These are phyloP conservation scores for Campylomormyrus numenius DNA, from an alignment of 2,113 vertebrate species.

Conservation along the genomic window DNA sequence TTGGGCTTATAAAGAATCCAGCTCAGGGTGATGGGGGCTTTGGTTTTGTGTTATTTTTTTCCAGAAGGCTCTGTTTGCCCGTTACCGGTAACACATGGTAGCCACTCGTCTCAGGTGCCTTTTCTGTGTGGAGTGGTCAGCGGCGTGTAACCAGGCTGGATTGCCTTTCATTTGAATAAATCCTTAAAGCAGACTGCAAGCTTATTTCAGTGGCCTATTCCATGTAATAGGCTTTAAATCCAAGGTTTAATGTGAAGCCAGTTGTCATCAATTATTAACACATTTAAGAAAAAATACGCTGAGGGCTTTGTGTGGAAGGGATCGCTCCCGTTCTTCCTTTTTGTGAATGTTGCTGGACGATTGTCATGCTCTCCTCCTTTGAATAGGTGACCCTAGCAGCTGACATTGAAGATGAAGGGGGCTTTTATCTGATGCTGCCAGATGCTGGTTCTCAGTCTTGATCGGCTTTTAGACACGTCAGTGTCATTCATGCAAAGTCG, in stretches of 20 bases:
- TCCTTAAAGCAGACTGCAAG: not conserved
- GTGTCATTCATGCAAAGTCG: conserved; percentile 10
- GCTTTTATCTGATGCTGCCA: not conserved
- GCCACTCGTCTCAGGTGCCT: not conserved
- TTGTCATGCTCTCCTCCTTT: conserved; percentile 23
- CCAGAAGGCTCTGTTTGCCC: not conserved
- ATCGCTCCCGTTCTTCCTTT: not conserved
- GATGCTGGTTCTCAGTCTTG: not conserved
- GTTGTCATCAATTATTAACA: not conserved
- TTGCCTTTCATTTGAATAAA: not conserved
- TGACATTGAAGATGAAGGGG: not conserved
- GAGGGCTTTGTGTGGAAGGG: not conserved
- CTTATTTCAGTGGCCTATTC: not conserved
- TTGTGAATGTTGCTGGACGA: conserved; percentile 9
- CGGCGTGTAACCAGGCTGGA: not conserved
- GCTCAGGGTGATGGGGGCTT: not conserved
- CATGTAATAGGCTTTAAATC: conserved; percentile 2
- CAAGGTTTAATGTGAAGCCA: not conserved
- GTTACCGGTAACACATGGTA: not conserved
- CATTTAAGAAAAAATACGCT: not conserved
- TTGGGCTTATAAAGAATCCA: not conserved
- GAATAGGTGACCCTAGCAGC: not conserved
- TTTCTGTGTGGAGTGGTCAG: not conserved
- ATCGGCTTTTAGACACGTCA: not conserved
- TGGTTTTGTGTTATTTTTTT: not conserved